Evolutionary conservation across 2,888 invertebrate genomes (phyloP).

Genomic region (Thecophora atra): DNA sequence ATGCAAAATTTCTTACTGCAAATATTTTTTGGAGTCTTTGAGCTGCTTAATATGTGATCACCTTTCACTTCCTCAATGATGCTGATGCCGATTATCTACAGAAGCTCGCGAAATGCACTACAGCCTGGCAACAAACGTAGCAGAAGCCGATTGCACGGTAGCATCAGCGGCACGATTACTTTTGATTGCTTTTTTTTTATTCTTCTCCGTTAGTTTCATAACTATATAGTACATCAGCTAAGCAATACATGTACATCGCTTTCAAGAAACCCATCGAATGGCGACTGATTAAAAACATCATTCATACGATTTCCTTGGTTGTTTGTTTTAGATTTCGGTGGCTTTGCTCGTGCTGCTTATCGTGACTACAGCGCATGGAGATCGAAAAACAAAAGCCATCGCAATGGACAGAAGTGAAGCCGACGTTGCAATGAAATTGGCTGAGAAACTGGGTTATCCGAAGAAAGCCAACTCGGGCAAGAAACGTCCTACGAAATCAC

Average conservation of each 20-base stretch:
- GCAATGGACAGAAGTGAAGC: conserved; percentile 33
- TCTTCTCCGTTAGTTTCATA: conserved; percentile 28
- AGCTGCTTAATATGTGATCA: conserved; percentile 7
- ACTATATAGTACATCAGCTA: background rate
- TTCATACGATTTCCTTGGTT: conserved; percentile 40
- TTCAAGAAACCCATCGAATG: too few species aligned
- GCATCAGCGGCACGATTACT: conserved; percentile 1
- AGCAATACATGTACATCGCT: background rate
- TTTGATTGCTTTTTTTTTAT: conserved; percentile 17
- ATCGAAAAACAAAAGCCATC: conserved; percentile 24
- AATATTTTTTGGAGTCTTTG: background rate
- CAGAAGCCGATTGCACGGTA: too few species aligned
- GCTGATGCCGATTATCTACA: conserved; percentile 24
- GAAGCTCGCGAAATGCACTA: conserved; percentile 23
- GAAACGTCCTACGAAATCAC: conserved; percentile 56
- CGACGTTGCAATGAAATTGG: conserved; percentile 37
- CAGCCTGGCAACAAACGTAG: background rate
- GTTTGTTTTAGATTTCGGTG: conserved; percentile 21
- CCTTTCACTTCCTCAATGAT: conserved; percentile 29
- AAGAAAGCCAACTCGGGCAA: conserved; percentile 61
- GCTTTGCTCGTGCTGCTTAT: conserved; percentile 45
- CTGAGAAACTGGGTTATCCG: conserved; percentile 54
- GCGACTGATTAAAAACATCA: background rate
- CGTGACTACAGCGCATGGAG: conserved; percentile 42
- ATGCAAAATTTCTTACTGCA: background rate